Evolutionary conservation across 2,113 vertebrate species (phyloP), one percentile per base, ranked within the genome.

Genomic region (Hoplias malabaricus): DNA sequence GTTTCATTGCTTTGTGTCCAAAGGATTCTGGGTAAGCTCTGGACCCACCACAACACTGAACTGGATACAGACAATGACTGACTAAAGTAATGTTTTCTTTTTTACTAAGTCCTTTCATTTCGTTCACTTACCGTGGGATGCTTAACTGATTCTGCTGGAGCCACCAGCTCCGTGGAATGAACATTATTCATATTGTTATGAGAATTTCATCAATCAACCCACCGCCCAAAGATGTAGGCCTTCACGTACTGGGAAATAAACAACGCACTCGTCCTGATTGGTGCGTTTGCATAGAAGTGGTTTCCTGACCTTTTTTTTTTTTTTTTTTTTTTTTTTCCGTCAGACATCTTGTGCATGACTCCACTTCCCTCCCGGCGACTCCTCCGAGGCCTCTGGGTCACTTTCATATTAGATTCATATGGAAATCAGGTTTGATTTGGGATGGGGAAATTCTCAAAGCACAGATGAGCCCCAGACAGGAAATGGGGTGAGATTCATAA

Each of bases 401-500:
- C 53, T 25, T 42, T 40, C 6, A 50, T 50, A 48, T 72, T 54
- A 61, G 27, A 81, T 79, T 72, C 23, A 61, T 71, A 69, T 78
- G 61, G 34, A 78, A 69, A 78, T 67, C 38, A 53, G 34, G 12
- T 48, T 57, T 34, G 31, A 57, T 61, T 66, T 72, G 25, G 19
- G 56, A 73, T 54, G 46, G n/a, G 50, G 61, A 50, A 68, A 73
- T 46, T 73, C 62, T 70, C 62, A 75, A 63, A 63, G 53, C 66
- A 19, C 29, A 11, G 12, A 31, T 19, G 11, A 56, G 25, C 46
- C 48, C 40, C 46, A 23, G 21, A 25, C 27, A 68, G 34, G 48
- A 72, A 54, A 29, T 53, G 50, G 31, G 65, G 21, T 76, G 63
- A 59, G 29, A 75, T 79, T 82, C 69, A 82, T 79, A 75, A 82